Percentiles rank a stretch among this genome's conserved stretches.
These are phyloP conservation scores for Acyrthosiphon pisum DNA, from an alignment of 1,140 invertebrate genomes.

Conservation along the genomic window DNA sequence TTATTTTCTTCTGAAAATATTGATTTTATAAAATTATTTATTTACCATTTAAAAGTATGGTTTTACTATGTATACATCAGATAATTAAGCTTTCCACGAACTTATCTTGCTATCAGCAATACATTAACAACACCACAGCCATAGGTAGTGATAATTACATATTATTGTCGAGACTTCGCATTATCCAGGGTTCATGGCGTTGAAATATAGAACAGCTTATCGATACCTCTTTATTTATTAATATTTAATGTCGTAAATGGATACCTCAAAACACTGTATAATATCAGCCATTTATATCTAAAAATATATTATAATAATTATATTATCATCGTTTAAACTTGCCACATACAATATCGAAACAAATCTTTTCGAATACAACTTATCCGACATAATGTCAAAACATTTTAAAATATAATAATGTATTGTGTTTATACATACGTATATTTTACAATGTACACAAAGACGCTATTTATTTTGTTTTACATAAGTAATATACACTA, in stretches of 20 bases:
- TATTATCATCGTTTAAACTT: not conserved
- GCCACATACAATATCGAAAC: not conserved
- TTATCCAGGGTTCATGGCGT: not conserved
- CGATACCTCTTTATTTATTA: conserved; percentile 28
- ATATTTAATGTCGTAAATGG: not conserved
- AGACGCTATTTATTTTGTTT: too few species aligned
- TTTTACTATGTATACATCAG: not conserved
- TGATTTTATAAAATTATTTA: not conserved
- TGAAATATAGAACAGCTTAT: not conserved
- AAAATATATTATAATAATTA: not conserved
- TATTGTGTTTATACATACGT: too few species aligned
- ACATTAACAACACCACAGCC: not conserved
- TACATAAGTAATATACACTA: too few species aligned
- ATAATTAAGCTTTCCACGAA: not conserved
- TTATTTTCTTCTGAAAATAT: not conserved
- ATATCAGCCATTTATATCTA: not conserved
- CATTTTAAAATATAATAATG: too few species aligned
- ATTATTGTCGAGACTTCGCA: not conserved
- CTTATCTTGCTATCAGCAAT: not conserved
- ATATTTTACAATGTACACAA: too few species aligned
- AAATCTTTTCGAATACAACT: not conserved
- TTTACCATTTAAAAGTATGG: not conserved
- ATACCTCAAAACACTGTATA: not conserved
- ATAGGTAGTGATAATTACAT: not conserved
- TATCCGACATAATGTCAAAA: not conserved